phyloP scores from a whole-genome alignment of 2,797 vertebrate genomes.

The Siniperca scherzeri region DNA sequence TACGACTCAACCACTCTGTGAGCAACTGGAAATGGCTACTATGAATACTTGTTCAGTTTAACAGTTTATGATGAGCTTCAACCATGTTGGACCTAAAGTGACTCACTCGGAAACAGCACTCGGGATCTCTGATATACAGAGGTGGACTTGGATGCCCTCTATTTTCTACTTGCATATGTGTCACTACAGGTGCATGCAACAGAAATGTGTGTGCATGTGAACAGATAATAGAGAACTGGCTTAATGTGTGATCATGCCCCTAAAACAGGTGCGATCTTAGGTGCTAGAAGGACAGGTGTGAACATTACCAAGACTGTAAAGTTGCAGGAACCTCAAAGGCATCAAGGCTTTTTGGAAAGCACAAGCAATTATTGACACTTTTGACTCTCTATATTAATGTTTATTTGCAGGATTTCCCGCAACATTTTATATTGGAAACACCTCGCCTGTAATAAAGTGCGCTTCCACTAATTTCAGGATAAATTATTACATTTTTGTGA shows the following conservation, averaged over 20 bases:
- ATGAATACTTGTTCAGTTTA: background rate
- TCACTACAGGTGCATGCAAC: background rate
- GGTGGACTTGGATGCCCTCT: background rate
- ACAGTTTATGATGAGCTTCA: background rate
- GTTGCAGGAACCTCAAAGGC: conserved; percentile 3
- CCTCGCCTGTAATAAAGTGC: background rate
- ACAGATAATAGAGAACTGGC: background rate
- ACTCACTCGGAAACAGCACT: background rate
- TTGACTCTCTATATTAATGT: background rate
- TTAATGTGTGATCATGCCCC: conserved; percentile 14
- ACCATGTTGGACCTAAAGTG: background rate
- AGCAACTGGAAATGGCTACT: background rate
- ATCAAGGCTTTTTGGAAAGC: background rate
- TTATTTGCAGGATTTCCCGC: conserved; percentile 4
- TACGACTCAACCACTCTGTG: background rate
- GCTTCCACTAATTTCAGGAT: background rate
- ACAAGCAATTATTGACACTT: background rate
- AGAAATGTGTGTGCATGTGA: background rate
- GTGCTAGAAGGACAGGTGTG: conserved; percentile 1
- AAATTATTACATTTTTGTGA: conserved; percentile 12
- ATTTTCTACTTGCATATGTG: background rate
- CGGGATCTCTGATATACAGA: background rate
- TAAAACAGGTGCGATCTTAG: conserved; percentile 2
- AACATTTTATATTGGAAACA: background rate
- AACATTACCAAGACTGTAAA: background rate